Conservation (phyloP, 2,797 vertebrate species). For the Aselliscus stoliczkanus region DNA sequence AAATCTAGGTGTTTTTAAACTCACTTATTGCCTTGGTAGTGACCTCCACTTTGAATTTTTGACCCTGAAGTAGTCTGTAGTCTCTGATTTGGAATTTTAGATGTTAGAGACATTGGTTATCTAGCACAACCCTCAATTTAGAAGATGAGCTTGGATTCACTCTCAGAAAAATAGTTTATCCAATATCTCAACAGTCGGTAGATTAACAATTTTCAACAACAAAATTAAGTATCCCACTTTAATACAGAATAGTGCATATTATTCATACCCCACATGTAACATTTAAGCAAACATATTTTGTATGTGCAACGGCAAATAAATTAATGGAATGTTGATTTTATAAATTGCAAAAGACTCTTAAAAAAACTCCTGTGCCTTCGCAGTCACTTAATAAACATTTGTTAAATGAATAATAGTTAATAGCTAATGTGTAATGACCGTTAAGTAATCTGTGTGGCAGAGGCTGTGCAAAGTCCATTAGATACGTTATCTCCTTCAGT, state of each 20-base stretch:
- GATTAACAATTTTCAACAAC: not conserved
- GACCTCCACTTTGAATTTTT: not conserved
- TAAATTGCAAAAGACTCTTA: not conserved
- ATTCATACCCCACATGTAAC: not conserved
- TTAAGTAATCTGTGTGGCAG: not conserved
- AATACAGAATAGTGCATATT: not conserved
- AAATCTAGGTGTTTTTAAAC: not conserved
- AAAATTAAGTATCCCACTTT: not conserved
- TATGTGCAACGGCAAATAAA: not conserved
- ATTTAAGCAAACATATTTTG: not conserved
- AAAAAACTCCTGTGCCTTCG: not conserved
- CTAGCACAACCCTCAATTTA: not conserved
- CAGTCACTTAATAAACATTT: not conserved
- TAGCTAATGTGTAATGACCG: not conserved
- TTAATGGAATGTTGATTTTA: not conserved
- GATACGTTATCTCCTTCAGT: not conserved
- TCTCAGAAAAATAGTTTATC: not conserved
- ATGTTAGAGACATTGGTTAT: not conserved
- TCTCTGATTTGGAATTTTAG: not conserved
- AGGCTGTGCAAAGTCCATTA: not conserved
- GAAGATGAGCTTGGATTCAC: not conserved
- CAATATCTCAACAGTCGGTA: not conserved
- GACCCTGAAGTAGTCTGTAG: not conserved
- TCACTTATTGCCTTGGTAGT: not conserved
- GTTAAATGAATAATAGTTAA: not conserved